Base-by-base conservation (phyloP, 2,888 invertebrate genomes). In the Mythimna ferrago region DNA sequence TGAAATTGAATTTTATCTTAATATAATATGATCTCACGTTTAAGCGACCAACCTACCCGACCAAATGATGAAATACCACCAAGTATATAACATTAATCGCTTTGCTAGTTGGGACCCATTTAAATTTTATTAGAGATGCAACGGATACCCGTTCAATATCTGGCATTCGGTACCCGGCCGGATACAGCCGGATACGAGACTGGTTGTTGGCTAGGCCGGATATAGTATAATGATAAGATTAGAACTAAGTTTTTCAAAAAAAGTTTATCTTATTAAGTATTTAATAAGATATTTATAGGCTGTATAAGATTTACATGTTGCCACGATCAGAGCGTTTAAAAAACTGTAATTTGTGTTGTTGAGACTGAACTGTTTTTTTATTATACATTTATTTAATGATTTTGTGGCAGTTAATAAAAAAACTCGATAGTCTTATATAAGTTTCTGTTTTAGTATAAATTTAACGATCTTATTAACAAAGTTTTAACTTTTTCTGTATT, bases 81-180 rank as follows among this genome's bases (percentile, higher is more conserved):
- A 54, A n/a, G 19, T 68, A 41, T 38, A 61, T 21, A 14, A 35
- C 32, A 35, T 35, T 32, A 11, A 70, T 38, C 4, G 14, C 51
- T 73, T 74, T 75, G 74, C 75, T 74, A 74, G 66, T 74, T 66
- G 75, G 74, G 60, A 56, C 19, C 32, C 58, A 48, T 60, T 21
- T 54, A 73, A 73, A 65, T 51, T 26, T 66, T 10, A 61, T 60
- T 66, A 74, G 60, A 65, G 75, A 74, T 74, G 75, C 73, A 74
- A 74, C 63, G 60, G 32, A 74, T 74, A 60, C 60, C 53, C 60
- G 35, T 48, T 62, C 38, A 44, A 60, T 60, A n/a, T 38, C 26
- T 53, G 73, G 58, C 21, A 26, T 60, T 51, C 64, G 53, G 64
- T 53, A 64, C 53, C n/a, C 53, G 32, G 51, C 16, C 51, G 16